These are phyloP conservation scores for Trachelus tabidus DNA, from an alignment of 2,888 invertebrate species.

Conservation along the genomic window DNA sequence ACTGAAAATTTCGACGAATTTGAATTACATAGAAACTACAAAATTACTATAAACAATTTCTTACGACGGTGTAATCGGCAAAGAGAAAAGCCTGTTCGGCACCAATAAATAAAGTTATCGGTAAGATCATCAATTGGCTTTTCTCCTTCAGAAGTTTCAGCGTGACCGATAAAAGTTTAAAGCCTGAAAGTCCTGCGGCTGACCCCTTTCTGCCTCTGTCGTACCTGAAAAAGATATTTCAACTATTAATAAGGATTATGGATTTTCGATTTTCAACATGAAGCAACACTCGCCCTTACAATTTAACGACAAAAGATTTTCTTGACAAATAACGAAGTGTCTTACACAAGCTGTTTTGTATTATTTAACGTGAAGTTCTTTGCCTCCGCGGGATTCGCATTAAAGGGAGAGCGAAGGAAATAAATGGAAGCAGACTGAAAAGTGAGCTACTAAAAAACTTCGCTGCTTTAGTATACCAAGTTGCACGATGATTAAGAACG, in stretches of 20 bases:
- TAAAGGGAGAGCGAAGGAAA: too few relatives aligned
- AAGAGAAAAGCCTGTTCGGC: constrained; percentile 93
- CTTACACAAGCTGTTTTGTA: background rate
- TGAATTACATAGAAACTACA: background rate
- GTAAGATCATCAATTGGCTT: constrained; percentile 85
- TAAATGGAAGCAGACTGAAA: too few relatives aligned
- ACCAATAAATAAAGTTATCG: constrained; percentile 93
- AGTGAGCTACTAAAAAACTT: too few relatives aligned
- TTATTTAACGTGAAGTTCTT: background rate
- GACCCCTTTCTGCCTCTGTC: constrained; percentile 71
- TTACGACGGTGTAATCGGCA: constrained; percentile 84
- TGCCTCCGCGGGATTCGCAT: background rate
- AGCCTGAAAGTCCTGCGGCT: constrained; percentile 74
- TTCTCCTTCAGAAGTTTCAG: constrained; percentile 80
- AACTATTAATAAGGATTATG: background rate
- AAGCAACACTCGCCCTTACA: background rate
- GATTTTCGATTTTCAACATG: background rate
- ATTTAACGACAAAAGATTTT: background rate
- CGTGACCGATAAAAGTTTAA: constrained; percentile 80
- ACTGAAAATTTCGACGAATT: constrained; percentile 67
- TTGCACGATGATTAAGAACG: background rate
- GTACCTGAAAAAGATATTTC: constrained; percentile 66
- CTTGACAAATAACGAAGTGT: background rate
- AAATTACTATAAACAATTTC: constrained; percentile 29
- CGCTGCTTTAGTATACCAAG: too few relatives aligned